These are phyloP conservation scores for Leucophenga maculata DNA, from an alignment of 2,888 invertebrate species.

Conservation along the genomic window DNA sequence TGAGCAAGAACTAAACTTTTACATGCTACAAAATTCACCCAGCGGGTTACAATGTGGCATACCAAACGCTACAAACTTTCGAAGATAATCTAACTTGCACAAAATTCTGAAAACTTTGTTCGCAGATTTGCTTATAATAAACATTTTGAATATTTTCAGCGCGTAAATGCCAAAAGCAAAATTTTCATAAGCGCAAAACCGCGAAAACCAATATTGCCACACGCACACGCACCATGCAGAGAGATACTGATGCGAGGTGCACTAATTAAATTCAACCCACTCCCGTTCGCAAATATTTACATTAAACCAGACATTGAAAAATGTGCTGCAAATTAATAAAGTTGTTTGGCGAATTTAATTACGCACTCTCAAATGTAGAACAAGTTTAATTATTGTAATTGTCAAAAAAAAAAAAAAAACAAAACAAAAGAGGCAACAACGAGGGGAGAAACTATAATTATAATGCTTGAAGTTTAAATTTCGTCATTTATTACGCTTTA, in stretches of 20 bases:
- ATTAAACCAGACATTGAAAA: too few relatives aligned
- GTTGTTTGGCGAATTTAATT: constrained; percentile 15
- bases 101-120: too few relatives aligned
- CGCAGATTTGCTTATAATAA: too few relatives aligned
- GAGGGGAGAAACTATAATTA: neutral
- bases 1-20: too few relatives aligned
- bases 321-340: constrained; percentile 8
- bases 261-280: too few relatives aligned
- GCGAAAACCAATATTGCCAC: neutral
- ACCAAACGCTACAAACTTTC: too few relatives aligned
- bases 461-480: neutral
- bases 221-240: too few relatives aligned
- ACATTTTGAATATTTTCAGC: neutral
- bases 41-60: too few relatives aligned
- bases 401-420: neutral
- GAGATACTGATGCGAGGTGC: too few relatives aligned
- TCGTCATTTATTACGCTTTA: neutral
- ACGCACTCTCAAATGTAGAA: constrained; percentile 7
- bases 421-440: neutral
- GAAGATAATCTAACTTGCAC: too few relatives aligned
- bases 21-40: too few relatives aligned
- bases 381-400: constrained; percentile 22
- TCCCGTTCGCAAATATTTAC: too few relatives aligned
- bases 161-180: neutral
- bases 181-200: neutral